These are phyloP conservation scores for Leucophenga montana DNA, from an alignment of 2,888 invertebrate genomes.

Conservation along the genomic window DNA sequence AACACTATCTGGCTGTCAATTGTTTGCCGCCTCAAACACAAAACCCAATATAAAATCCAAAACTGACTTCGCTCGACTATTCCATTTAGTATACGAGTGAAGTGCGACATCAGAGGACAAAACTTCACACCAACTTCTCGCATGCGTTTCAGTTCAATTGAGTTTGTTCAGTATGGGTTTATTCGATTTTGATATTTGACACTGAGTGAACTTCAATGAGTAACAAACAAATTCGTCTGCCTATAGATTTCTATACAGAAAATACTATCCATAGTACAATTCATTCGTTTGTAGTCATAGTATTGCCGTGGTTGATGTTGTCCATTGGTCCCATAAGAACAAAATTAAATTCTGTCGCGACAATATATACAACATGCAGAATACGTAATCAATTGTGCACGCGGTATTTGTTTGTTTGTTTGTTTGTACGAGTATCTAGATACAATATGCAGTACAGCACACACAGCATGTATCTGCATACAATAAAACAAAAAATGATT, in stretches of 20 bases:
- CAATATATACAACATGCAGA: conserved; percentile 61
- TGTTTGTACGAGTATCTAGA: conserved; percentile 24
- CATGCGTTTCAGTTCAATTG: conserved; percentile 12
- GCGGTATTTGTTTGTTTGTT: conserved; percentile 49
- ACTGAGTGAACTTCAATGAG: conserved; percentile 20
- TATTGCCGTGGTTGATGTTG: not conserved
- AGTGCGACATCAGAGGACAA: too few species aligned
- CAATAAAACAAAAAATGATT: conserved; percentile 27
- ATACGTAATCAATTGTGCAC: conserved; percentile 65
- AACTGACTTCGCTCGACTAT: too few species aligned
- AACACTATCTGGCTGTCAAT: too few species aligned
- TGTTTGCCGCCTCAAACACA: too few species aligned
- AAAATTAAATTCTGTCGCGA: conserved; percentile 69
- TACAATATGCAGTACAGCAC: not conserved
- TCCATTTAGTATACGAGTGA: too few species aligned
- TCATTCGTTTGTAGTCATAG: too few species aligned
- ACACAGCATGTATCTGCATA: conserved; percentile 31
- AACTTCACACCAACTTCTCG: too few species aligned
- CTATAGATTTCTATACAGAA: not conserved
- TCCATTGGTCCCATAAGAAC: conserved; percentile 56
- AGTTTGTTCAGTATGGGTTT: not conserved
- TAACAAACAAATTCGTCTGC: not conserved
- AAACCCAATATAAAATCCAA: too few species aligned
- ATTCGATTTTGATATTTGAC: conserved; percentile 25
- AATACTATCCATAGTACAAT: not conserved